Base-by-base conservation (phyloP, 2,113 vertebrate genomes). In the Corythaixoides concolor region DNA sequence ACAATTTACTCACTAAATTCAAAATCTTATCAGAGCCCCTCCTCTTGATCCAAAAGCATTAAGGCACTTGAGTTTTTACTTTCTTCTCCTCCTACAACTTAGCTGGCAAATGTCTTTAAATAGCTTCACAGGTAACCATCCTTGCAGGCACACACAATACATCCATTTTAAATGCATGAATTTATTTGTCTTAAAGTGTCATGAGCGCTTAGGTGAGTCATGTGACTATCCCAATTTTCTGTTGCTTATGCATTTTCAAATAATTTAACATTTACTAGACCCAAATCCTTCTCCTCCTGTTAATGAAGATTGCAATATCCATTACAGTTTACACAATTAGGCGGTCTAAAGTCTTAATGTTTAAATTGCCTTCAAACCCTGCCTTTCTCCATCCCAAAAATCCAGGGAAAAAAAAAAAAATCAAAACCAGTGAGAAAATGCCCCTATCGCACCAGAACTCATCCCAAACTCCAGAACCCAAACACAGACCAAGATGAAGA, bases 61-160 rank as follows among this genome's bases (percentile, higher is more conserved):
- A 26, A 58, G 18, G 11, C 17, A 63, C n/a, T 50, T 21, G 10
- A 70, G 62, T 55, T 68, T 68, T 84, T 16, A 24, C n/a, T 39
- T 88, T 63, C n/a, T 50, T 76, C 30, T 55, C n/a, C 28, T 59
- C 49, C 53, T 52, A 45, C 58, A 60, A 9, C 32, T 39, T 58
- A 23, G 15, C 19, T 35, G 22, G 27, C 49, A 45, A 53, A 53
- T 5, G 17, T 66, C 52, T 79, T 79, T 41, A 70, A 68, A 26
- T 12, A 41, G 63, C 33, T 45, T 45, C 14, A 8, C 15, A 11
- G 37, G 70, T 70, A 62, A 45, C 39, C 18, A 26, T 41, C 45
- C 19, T 59, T 2, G 0, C 0, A 1, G 50, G 55, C 39, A 37
- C 0, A 1, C 32, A 68, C 60, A 68, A 23, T 37, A 47, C 33